These are phyloP conservation scores for Epizoanthus scotinus DNA, from an alignment of 92 coral and sea anemone species.

Conservation along the genomic window DNA sequence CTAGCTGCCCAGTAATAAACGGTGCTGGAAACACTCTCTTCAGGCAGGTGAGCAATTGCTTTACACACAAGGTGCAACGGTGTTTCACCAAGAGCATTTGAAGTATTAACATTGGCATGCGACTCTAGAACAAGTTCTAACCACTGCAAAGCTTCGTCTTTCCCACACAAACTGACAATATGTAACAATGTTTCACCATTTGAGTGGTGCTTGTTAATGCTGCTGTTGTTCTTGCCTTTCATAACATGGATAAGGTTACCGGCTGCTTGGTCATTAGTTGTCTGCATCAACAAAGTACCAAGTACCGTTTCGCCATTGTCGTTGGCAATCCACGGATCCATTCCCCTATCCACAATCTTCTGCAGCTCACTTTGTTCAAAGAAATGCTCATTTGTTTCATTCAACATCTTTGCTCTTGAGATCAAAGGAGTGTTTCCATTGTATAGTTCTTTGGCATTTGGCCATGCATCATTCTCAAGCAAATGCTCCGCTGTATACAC, in stretches of 20 bases:
- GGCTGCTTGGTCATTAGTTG: background rate
- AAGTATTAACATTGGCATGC: slow-evolving; percentile 11
- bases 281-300: background rate
- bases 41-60: background rate
- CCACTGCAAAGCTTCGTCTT: background rate
- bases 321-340: slow-evolving; percentile 40
- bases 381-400: background rate
- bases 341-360: slow-evolving; percentile 21
- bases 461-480: slow-evolving; percentile 33
- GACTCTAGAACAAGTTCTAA: slow-evolving; percentile 15
- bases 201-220: slow-evolving; percentile 19
- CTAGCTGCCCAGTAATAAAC: background rate
- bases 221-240: slow-evolving; percentile 19
- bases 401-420: background rate
- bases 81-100: slow-evolving; percentile 5
- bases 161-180: slow-evolving; percentile 18
- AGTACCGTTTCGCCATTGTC: slow-evolving; percentile 13
- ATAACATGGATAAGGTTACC: background rate
- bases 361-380: background rate
- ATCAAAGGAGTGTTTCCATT: slow-evolving; percentile 22
- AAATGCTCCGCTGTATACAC: slow-evolving; percentile 21
- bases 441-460: slow-evolving; percentile 30
- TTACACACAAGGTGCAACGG: slow-evolving; percentile 20
- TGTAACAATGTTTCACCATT: slow-evolving; percentile 22
- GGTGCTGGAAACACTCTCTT: background rate